phyloP scores from a whole-genome alignment of 2,888 invertebrate species.

The Suillia variegata region DNA sequence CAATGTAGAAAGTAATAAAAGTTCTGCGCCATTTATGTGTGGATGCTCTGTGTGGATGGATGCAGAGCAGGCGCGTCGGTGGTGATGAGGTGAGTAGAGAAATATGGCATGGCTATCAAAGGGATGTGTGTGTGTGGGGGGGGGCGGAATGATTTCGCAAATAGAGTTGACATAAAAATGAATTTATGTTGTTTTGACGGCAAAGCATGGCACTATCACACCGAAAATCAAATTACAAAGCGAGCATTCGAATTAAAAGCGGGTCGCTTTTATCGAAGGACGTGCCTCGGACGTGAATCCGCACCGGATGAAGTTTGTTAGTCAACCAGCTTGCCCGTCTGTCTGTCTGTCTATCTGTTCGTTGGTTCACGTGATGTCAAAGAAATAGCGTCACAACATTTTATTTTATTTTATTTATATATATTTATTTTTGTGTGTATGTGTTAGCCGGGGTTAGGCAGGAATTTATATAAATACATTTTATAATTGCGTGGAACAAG shows the following conservation, averaged over 20 bases:
- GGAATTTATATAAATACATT: no score
- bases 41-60: background rate
- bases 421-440: no score
- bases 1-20: background rate
- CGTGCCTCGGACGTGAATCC: constrained; percentile 7
- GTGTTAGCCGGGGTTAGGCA: no score
- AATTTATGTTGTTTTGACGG: background rate
- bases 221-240: constrained; percentile 1
- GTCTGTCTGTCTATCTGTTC: no score
- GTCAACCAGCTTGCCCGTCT: constrained; percentile 18
- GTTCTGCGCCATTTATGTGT: background rate
- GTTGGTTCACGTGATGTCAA: no score
- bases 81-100: no score
- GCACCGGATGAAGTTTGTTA: constrained; percentile 12
- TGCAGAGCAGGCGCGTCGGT: background rate
- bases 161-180: constrained; percentile 2
- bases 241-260: background rate
- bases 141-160: background rate
- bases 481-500: no score
- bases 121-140: background rate
- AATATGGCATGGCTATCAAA: no score
- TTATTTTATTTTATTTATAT: no score
- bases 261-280: background rate
- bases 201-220: no score
- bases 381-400: no score